These are phyloP conservation scores for Trichopoda pennipes DNA, from an alignment of 2,888 invertebrate species.

Conservation along the genomic window DNA sequence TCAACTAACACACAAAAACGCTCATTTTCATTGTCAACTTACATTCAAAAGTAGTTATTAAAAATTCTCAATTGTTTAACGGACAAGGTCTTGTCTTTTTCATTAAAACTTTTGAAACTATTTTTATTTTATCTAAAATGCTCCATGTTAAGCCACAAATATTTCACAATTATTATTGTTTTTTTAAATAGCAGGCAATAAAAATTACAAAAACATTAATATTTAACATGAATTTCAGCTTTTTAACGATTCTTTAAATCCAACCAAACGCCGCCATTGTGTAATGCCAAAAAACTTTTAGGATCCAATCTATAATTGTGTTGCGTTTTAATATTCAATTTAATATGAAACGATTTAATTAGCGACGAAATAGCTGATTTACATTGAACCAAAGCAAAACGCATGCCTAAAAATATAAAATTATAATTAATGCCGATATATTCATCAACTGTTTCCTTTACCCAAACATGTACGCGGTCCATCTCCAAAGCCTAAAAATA, in stretches of 20 bases:
- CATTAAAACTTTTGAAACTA: too few species aligned
- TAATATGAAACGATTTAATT: slow-evolving; percentile 72
- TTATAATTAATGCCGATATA: not conserved
- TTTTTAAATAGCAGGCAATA: not conserved
- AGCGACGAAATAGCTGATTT: slow-evolving; percentile 76
- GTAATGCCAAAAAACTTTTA: slow-evolving; percentile 73
- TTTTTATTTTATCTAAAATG: too few species aligned
- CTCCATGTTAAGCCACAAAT: too few species aligned
- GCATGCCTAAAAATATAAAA: slow-evolving; percentile 70
- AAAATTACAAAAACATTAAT: not conserved
- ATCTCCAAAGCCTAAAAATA: slow-evolving; percentile 79
- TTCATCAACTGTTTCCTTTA: slow-evolving; percentile 34
- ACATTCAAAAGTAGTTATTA: too few species aligned
- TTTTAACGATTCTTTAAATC: slow-evolving; percentile 71
- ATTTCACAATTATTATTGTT: slow-evolving; percentile 6
- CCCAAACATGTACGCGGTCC: slow-evolving; percentile 79
- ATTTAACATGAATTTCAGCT: not conserved
- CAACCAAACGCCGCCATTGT: slow-evolving; percentile 78
- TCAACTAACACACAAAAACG: too few species aligned
- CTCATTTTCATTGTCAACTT: too few species aligned
- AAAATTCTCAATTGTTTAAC: too few species aligned
- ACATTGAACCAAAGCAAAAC: slow-evolving; percentile 75
- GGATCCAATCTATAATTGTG: slow-evolving; percentile 73
- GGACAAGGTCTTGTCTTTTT: too few species aligned
- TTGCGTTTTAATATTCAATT: slow-evolving; percentile 72